These are phyloP conservation scores for Corythornis madagascariensis DNA, from an alignment of 2,113 vertebrate genomes.

Conservation along the genomic window DNA sequence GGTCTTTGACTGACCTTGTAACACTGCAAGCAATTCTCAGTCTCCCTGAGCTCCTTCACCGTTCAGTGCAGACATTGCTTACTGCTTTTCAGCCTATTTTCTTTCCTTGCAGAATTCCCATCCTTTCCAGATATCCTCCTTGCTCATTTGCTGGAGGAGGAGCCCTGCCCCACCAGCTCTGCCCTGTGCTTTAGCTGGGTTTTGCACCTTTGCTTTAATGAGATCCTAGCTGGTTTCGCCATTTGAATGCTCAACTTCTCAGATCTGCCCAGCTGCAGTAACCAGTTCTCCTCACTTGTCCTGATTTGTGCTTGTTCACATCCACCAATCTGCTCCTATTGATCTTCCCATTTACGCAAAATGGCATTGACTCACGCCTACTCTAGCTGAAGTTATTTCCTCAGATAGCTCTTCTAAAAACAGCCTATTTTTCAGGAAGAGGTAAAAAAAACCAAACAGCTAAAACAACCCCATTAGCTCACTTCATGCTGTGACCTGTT, in stretches of 20 bases:
- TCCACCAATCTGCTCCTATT: background rate
- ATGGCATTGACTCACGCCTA: background rate
- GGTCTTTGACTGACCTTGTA: background rate
- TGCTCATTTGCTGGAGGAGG: background rate
- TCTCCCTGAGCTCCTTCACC: background rate
- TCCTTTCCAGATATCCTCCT: background rate
- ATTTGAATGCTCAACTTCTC: background rate
- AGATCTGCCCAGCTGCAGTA: background rate
- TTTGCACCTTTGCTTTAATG: background rate
- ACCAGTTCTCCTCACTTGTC: background rate
- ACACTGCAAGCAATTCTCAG: background rate
- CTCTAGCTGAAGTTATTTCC: background rate
- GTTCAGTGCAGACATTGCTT: background rate
- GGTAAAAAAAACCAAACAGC: background rate
- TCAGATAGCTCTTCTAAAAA: background rate
- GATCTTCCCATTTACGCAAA: background rate
- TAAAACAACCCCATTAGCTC: background rate
- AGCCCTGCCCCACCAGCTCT: background rate
- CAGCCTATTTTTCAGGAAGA: background rate
- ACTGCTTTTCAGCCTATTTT: background rate
- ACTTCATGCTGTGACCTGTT: background rate
- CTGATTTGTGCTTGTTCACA: background rate
- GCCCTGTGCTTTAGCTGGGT: background rate
- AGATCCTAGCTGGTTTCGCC: background rate
- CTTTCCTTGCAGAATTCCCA: background rate